phyloP scores from a whole-genome alignment of 2,888 invertebrate species.

The Anoncus sp. region DNA sequence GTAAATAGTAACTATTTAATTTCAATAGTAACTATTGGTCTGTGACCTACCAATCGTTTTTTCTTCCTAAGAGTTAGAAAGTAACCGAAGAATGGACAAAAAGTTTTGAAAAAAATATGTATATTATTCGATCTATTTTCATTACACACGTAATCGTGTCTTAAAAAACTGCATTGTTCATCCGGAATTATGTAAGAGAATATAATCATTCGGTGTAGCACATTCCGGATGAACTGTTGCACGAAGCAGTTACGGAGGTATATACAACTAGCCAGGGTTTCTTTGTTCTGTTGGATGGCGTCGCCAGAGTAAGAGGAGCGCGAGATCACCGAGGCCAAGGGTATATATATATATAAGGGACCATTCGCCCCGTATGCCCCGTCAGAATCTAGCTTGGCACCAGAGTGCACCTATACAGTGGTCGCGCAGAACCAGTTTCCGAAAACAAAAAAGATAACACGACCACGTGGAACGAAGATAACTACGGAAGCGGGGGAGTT shows the following conservation, averaged over 20 bases:
- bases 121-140: neutral
- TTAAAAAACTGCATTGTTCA: neutral
- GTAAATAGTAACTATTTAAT: too few species aligned
- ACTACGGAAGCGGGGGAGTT: conserved; percentile 44
- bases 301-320: conserved; percentile 77
- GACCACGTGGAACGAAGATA: conserved; percentile 34
- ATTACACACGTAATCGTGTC: neutral
- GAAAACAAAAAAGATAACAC: conserved; percentile 50
- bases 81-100: too few species aligned
- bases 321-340: conserved; percentile 77
- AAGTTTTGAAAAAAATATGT: neutral
- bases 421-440: conserved; percentile 72
- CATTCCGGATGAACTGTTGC: neutral
- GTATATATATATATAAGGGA: conserved; percentile 65
- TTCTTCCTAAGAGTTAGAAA: too few species aligned
- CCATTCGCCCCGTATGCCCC: conserved; percentile 51
- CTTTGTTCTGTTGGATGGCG: conserved; percentile 60
- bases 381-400: conserved; percentile 37
- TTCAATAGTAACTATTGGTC: too few species aligned
- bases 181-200: neutral
- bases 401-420: conserved; percentile 60
- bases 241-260: neutral
- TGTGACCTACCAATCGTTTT: too few species aligned
- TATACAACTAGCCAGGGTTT: conserved; percentile 21
- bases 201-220: neutral